Evolutionary conservation across 2,888 invertebrate species (phyloP).

Genomic region (Polyommatus iphigenia): DNA sequence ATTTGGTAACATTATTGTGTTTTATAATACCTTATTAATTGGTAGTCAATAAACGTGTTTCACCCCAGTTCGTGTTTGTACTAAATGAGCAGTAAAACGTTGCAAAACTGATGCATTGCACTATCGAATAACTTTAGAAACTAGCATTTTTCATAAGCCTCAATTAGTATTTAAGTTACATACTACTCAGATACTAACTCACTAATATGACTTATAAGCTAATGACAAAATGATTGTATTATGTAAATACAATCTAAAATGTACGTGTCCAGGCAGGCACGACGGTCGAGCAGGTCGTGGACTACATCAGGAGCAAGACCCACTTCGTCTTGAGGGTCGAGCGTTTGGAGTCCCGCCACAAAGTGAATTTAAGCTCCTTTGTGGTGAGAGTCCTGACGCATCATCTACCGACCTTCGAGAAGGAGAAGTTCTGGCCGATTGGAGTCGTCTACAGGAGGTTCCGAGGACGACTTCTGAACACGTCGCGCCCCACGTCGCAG

Average conservation of each 20-base stretch:
- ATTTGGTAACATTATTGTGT: conserved; percentile 4
- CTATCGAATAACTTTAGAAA: conserved; percentile 17
- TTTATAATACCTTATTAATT: conserved; percentile 6
- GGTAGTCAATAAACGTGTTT: conserved; percentile 21
- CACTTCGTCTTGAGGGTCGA: too few species aligned
- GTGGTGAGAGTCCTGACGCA: too few species aligned
- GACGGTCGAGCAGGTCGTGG: too few species aligned
- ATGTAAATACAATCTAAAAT: background rate
- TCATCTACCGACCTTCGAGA: too few species aligned
- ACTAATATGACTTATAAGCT: background rate
- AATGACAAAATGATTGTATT: background rate
- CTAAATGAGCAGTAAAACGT: background rate
- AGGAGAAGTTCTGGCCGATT: too few species aligned
- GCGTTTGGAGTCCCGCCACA: too few species aligned
- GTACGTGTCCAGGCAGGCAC: too few species aligned
- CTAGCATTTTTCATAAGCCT: background rate
- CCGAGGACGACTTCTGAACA: too few species aligned
- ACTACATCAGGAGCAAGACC: too few species aligned
- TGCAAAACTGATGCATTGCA: conserved; percentile 13
- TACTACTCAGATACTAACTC: background rate
- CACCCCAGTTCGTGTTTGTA: background rate
- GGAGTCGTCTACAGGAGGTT: too few species aligned
- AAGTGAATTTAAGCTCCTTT: too few species aligned
- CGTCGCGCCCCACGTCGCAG: too few species aligned
- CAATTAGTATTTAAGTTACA: background rate